Evolutionary conservation across 2,888 invertebrate genomes (phyloP).

Genomic region (Marronus borbonicus): DNA sequence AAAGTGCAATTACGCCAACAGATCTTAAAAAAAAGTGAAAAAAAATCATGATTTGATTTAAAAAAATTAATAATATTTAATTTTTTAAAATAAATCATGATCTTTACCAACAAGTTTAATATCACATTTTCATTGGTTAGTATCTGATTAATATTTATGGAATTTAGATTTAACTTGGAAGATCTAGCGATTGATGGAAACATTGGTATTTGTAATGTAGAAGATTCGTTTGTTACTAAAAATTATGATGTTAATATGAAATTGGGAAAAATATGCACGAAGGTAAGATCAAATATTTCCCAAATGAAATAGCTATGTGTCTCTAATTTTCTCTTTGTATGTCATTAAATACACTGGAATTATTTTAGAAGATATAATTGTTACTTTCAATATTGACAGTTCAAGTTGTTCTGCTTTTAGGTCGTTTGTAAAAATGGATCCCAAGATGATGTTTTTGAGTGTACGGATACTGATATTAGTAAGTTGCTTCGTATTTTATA

Average conservation of each 20-base stretch:
- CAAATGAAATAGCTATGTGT: too few relatives aligned
- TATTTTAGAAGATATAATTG: too few relatives aligned
- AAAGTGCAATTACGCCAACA: too few relatives aligned
- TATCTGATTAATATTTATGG: neutral
- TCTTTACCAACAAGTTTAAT: too few relatives aligned
- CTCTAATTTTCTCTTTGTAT: too few relatives aligned
- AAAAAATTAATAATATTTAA: too few relatives aligned
- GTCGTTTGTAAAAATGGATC: neutral
- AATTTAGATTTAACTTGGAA: conserved; percentile 21
- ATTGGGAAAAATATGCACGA: neutral
- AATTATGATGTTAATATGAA: conserved; percentile 27
- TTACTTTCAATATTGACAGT: neutral
- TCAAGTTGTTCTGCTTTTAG: neutral
- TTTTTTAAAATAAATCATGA: too few relatives aligned
- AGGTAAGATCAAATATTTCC: conserved; percentile 5
- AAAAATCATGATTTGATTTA: too few relatives aligned
- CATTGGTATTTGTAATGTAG: conserved; percentile 27
- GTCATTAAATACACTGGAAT: too few relatives aligned
- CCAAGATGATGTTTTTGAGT: neutral
- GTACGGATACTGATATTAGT: conserved; percentile 4
- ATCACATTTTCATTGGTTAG: too few relatives aligned
- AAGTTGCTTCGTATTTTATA: neutral
- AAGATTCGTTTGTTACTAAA: conserved; percentile 21
- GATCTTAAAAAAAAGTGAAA: too few relatives aligned
- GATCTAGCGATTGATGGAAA: conserved; percentile 21